Evolutionary conservation across 2,888 invertebrate genomes (phyloP), one percentile per base, ranked within the genome.

Genomic region (Ophioninae sp.): DNA sequence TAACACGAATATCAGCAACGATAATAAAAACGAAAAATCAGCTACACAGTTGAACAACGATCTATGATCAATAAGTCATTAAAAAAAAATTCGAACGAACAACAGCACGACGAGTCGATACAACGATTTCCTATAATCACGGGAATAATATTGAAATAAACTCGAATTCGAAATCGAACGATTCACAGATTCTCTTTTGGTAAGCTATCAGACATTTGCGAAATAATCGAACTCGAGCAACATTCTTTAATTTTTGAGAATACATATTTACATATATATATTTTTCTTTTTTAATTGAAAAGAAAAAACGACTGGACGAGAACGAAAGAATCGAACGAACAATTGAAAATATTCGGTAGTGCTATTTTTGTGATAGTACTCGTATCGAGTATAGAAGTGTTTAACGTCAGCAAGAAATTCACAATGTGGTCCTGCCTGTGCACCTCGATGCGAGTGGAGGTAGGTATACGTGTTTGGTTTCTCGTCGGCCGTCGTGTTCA

Each of bases 341-440:
- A 65, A 76, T 76, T 58, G 13, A 22, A 37, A 56, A 85, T 88
- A 89, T 87, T 88, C 85, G 83, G 83, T 87, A 85, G 87, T 88
- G 88, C 87, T 87, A 87, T 85, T 81, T 73, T 56, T 69, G 74
- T 79, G 74, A 80, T 88, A 88, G 89, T 88, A 87, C 85, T 85
- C 77, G 86, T 76, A 85, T 83, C 77, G 89, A 88, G 86, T 87
- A 88, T 87, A 79, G 68, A 58, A 63, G 71, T 85, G 58, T 74
- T 58, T 71, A 63, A 56, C 37, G 67, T 63, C 79, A 56, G 39
- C 65, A 67, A 81, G 59, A 78, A 79, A 84, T 82, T 17, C 82
- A 88, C 79, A 78, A 91, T 92, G 92, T 90, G 92, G 87, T 92
- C 92, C 87, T 92, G 92, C 86, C 88, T 92, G 85, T 92, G 92